Conservation (phyloP, 2,888 invertebrate genomes). For the Amphipoea lucens region DNA sequence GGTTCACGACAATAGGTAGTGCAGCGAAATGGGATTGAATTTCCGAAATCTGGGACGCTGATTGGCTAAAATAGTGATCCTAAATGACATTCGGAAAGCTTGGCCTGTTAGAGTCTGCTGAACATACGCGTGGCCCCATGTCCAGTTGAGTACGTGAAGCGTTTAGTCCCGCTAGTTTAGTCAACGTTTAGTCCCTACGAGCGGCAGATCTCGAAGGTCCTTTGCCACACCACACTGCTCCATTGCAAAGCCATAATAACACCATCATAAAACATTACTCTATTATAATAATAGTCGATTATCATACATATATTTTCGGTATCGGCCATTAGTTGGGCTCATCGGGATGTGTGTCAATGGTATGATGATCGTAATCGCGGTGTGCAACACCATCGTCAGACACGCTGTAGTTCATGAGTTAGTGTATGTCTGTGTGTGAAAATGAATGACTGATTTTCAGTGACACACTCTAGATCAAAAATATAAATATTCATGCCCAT, state of each 20-base stretch:
- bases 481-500: not conserved
- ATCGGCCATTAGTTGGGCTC: slow-evolving; percentile 41
- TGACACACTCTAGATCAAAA: not conserved
- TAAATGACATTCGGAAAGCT: not conserved
- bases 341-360: slow-evolving; percentile 52
- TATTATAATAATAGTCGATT: slow-evolving; percentile 52
- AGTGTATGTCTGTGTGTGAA: not conserved
- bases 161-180: too few species aligned
- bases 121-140: not conserved
- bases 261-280: slow-evolving; percentile 35
- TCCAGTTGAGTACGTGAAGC: not conserved
- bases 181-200: not conserved
- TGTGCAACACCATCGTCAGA: slow-evolving; percentile 26
- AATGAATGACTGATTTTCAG: not conserved
- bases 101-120: not conserved
- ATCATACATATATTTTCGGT: slow-evolving; percentile 52
- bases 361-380: slow-evolving; percentile 26
- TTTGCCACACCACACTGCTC: slow-evolving; percentile 34
- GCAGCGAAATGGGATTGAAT: not conserved
- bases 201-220: slow-evolving; percentile 34
- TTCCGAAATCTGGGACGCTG: not conserved
- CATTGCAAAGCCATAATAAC: slow-evolving; percentile 24
- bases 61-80: not conserved
- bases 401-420: not conserved
- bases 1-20: not conserved